phyloP scores from a whole-genome alignment of 2,113 vertebrate genomes.

The Gallinago media region DNA sequence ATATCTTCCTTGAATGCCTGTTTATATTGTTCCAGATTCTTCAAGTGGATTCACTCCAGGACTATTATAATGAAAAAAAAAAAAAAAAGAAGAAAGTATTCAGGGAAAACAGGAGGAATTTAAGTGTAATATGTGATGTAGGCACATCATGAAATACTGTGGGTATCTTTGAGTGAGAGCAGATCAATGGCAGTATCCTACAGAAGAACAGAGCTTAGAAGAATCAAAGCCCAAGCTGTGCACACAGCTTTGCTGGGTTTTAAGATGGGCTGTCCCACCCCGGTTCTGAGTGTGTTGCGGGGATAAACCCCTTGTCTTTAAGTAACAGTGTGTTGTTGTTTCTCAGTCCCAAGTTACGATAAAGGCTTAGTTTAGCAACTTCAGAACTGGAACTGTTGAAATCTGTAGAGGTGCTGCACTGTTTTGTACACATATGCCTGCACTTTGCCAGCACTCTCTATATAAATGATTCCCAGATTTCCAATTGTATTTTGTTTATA shows the following conservation, averaged over 20 bases:
- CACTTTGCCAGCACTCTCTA: constrained; percentile 57
- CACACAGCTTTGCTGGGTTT: background rate
- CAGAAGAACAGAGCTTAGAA: background rate
- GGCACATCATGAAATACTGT: background rate
- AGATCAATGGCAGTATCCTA: background rate
- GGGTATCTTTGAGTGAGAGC: background rate
- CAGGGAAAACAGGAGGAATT: background rate
- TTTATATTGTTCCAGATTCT: background rate
- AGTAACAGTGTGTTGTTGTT: background rate
- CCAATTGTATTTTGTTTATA: constrained; percentile 73
- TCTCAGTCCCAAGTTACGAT: background rate
- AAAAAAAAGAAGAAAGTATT: background rate
- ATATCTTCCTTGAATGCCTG: background rate
- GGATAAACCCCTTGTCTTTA: background rate
- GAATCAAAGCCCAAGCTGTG: background rate
- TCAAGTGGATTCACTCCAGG: background rate
- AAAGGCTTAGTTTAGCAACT: background rate
- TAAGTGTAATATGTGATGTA: background rate
- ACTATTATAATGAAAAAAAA: background rate
- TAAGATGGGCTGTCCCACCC: background rate
- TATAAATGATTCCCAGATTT: constrained; percentile 74
- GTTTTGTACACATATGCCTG: constrained; percentile 53
- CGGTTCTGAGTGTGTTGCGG: background rate
- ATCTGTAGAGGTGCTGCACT: constrained; percentile 56
- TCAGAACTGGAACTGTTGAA: constrained; percentile 12